phyloP scores from a whole-genome alignment of 2,113 vertebrate genomes.

The Physeter macrocephalus region DNA sequence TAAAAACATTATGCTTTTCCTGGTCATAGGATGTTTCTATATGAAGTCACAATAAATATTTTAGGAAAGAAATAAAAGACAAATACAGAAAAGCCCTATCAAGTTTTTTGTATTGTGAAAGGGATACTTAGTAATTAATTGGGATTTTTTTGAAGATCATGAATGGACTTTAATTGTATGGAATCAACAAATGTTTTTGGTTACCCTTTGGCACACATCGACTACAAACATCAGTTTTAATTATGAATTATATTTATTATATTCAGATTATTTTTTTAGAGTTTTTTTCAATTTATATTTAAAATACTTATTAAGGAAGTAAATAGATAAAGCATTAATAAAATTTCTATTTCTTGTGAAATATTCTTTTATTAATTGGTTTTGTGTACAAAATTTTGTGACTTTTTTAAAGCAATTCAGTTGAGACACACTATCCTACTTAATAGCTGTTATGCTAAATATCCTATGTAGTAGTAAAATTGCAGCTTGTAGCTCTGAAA shows the following conservation, averaged over 20 bases:
- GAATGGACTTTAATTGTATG: not conserved
- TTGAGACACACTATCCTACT: not conserved
- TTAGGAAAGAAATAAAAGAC: not conserved
- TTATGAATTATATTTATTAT: not conserved
- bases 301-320: not conserved
- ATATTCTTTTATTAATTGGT: not conserved
- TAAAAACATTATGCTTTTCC: not conserved
- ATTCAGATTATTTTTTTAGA: not conserved
- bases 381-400: not conserved
- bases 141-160: not conserved
- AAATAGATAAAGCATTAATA: not conserved
- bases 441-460: not conserved
- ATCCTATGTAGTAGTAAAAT: conserved; percentile 20
- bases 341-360: not conserved
- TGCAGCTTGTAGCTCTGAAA: not conserved
- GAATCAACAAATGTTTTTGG: not conserved
- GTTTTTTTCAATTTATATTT: not conserved
- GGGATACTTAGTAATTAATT: not conserved
- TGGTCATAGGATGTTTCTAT: not conserved
- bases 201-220: not conserved
- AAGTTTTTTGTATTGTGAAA: not conserved
- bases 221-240: not conserved
- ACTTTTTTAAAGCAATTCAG: not conserved
- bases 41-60: not conserved
- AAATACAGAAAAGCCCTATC: not conserved